Evolutionary conservation across 1,140 invertebrate species (phyloP).

Genomic region (Aethina tumida): DNA sequence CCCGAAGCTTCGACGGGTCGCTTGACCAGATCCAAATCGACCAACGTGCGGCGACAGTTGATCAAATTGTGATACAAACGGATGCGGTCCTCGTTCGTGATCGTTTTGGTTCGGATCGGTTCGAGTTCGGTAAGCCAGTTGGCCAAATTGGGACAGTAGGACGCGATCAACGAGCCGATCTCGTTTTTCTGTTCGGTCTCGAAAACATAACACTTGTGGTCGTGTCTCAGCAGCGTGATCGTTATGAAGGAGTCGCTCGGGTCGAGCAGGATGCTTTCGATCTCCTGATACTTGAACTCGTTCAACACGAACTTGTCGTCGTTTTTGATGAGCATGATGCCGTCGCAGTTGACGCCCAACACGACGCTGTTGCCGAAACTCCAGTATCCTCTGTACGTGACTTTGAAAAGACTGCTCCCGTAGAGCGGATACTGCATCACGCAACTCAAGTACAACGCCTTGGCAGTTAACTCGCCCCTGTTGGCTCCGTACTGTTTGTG

Average conservation of each 20-base stretch:
- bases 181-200: slow-evolving; percentile 83
- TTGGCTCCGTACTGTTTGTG: slow-evolving; percentile 85
- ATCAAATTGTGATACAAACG: slow-evolving; percentile 73
- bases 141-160: slow-evolving; percentile 77
- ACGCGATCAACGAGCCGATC: slow-evolving; percentile 85
- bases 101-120: slow-evolving; percentile 47
- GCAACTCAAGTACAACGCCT: slow-evolving; percentile 88
- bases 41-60: slow-evolving; percentile 65
- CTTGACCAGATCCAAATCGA: slow-evolving; percentile 70
- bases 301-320: slow-evolving; percentile 84
- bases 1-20: slow-evolving; percentile 70
- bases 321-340: slow-evolving; percentile 78
- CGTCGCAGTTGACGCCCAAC: slow-evolving; percentile 85
- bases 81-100: slow-evolving; percentile 74
- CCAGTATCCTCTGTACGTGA: slow-evolving; percentile 70
- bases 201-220: slow-evolving; percentile 86
- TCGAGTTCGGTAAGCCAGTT: slow-evolving; percentile 80
- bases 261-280: slow-evolving; percentile 85
- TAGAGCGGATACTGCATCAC: slow-evolving; percentile 96
- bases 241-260: slow-evolving; percentile 88
- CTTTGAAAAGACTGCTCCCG: slow-evolving; percentile 86
- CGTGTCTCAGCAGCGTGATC: slow-evolving; percentile 57
- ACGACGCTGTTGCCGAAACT: slow-evolving; percentile 58
- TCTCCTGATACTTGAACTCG: slow-evolving; percentile 78
- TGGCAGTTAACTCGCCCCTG: slow-evolving; percentile 81